Base-by-base conservation (phyloP, 1,140 invertebrate species). In the Procambarus virginalis region DNA sequence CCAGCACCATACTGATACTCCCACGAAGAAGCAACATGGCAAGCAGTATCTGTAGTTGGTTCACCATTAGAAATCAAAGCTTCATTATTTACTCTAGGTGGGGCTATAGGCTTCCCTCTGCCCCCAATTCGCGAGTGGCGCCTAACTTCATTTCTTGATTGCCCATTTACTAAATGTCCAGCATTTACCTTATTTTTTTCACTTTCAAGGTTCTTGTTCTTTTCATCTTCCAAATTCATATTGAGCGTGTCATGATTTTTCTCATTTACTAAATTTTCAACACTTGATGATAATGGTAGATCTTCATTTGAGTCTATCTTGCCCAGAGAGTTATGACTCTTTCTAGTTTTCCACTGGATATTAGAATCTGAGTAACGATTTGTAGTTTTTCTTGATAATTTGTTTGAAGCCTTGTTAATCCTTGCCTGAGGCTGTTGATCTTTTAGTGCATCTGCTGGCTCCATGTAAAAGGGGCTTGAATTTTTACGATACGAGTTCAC, bases 381-480 rank as follows among this genome's bases (percentile, higher is more conserved):
- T 64, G 76, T 92, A 55, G 85, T 80, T 77, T 91, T 89, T 45
- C 90, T 76, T 14, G 86, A 68, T 48, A 86, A 73, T 49, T 75
- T 93, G 93, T 91, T 93, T 77, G 92, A 91, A 80, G 91, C 86
- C 55, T 91, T 83, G 70, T 91, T 91, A 17, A 90, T 86, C 58
- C 86, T 83, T 45, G 85, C 91, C 79, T 89, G 91, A 68, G 93
- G 76, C 93, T 94, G 91, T 95, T 95, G 58, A 94, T 94, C 89
- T 45, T 90, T 87, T 73, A 98, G 95, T 22, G 97, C 96, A 94
- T 98, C 97, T 10, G 97, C 97, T 64, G 98, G 98, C 94, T 98
- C 97, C 2, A 97, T 97, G 93, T 98, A 98, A 92, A 98, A 97
- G 0, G 97, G 97, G 93, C 97, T 98, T 45, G 94, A 94, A 49